Percentiles rank a stretch among this genome's conserved stretches.
Conservation (phyloP, 2,888 invertebrate genomes). For the Latrodectus hesperus region DNA sequence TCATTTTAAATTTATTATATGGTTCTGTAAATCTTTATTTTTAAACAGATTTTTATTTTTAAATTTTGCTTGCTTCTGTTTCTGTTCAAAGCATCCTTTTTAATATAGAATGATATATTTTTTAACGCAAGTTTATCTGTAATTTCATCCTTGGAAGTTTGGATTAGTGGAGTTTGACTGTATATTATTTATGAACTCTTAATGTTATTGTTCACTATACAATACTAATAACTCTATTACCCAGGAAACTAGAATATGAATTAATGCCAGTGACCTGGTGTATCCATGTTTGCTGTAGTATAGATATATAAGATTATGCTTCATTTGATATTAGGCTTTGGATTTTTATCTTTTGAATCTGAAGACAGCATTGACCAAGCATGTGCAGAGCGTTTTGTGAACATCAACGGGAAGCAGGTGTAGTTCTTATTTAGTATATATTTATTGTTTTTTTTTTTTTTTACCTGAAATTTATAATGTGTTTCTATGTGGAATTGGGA, state of each 20-base stretch:
- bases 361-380: conserved; percentile 94
- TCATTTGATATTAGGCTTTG: conserved; percentile 82
- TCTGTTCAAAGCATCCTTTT: no score
- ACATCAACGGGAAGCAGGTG: conserved; percentile 95
- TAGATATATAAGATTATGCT: conserved; percentile 56
- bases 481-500: conserved; percentile 12
- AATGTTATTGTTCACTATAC: not conserved
- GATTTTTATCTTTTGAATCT: conserved; percentile 94
- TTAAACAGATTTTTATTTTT: no score
- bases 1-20: no score
- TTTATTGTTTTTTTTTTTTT: conserved; percentile 22
- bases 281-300: conserved; percentile 42
- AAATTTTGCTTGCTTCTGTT: no score
- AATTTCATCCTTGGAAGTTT: no score
- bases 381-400: conserved; percentile 94
- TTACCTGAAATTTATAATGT: not conserved
- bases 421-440: conserved; percentile 61
- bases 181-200: not conserved
- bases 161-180: no score
- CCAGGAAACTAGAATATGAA: conserved; percentile 25
- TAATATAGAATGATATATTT: no score
- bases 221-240: conserved; percentile 13
- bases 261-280: conserved; percentile 23
- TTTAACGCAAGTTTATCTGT: no score
- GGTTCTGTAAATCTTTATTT: no score